Percentiles rank a stretch among this genome's conserved stretches.
phyloP scores from a whole-genome alignment of 2,113 vertebrate genomes.

The Laticauda laticaudata region DNA sequence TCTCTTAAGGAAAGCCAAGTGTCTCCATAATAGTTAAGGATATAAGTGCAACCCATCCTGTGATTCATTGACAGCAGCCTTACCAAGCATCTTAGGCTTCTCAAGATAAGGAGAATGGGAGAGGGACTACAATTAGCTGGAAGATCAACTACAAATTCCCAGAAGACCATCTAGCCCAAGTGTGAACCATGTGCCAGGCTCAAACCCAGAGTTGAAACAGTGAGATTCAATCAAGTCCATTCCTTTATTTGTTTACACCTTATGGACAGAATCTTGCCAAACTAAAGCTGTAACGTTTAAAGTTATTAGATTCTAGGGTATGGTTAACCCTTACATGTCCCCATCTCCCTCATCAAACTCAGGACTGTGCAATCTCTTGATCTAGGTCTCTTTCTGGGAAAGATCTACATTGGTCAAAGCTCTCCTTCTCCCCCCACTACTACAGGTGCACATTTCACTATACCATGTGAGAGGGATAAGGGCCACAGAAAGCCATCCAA shows the following conservation, averaged over 20 bases:
- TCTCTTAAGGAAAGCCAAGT: neutral
- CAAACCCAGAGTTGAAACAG: neutral
- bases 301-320: neutral
- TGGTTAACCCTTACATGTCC: neutral
- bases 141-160: neutral
- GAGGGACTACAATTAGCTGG: neutral
- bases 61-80: neutral
- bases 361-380: neutral
- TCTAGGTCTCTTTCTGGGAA: neutral
- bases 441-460: neutral
- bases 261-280: neutral
- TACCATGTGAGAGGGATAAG: neutral
- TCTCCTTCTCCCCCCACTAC: too few relatives aligned
- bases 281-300: neutral
- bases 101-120: neutral
- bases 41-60: neutral
- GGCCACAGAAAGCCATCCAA: neutral
- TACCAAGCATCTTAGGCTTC: neutral
- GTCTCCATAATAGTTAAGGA: neutral
- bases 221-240: neutral
- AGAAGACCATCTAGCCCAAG: neutral
- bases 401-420: neutral
- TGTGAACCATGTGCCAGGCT: neutral
- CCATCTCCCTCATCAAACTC: neutral
- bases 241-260: neutral